Evolutionary conservation across 2,888 invertebrate species (phyloP).

Genomic region (Xylocampa areola): DNA sequence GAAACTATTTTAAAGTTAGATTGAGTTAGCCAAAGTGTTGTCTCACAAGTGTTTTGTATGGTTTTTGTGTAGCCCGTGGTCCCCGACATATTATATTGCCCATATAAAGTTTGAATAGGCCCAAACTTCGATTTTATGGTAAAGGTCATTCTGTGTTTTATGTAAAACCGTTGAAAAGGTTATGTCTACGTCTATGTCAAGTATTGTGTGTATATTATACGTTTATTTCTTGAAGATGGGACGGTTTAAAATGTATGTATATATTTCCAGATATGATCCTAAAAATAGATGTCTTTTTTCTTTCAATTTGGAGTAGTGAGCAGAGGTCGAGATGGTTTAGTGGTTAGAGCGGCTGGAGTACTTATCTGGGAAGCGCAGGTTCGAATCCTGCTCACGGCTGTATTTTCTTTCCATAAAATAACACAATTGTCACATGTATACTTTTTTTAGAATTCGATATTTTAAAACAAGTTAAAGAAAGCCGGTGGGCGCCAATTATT

Average conservation of each 20-base stretch:
- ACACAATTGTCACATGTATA: no score
- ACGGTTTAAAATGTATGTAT: conserved; percentile 8
- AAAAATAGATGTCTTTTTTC: no score
- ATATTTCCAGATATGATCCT: conserved; percentile 5
- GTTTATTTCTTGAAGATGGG: conserved; percentile 33
- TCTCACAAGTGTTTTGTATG: conserved; percentile 64
- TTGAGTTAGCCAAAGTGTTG: conserved; percentile 72
- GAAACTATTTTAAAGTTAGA: conserved; percentile 81
- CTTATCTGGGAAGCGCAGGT: no score
- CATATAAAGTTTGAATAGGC: conserved; percentile 48
- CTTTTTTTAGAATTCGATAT: no score
- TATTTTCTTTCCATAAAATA: no score
- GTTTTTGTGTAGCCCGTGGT: conserved; percentile 61
- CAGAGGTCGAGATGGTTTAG: no score
- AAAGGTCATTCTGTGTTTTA: conserved; percentile 43
- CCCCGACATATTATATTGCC: conserved; percentile 39
- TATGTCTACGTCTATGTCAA: conserved; percentile 35
- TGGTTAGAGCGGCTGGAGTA: no score
- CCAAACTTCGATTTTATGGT: conserved; percentile 46
- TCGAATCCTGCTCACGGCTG: no score
- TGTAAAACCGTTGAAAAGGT: conserved; percentile 34
- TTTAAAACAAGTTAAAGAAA: no score
- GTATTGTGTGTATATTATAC: conserved; percentile 42
- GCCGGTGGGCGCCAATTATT: no score
- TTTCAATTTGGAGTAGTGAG: no score